Conservation (phyloP, 2,888 invertebrate genomes). For the Cordilura impudica region DNA sequence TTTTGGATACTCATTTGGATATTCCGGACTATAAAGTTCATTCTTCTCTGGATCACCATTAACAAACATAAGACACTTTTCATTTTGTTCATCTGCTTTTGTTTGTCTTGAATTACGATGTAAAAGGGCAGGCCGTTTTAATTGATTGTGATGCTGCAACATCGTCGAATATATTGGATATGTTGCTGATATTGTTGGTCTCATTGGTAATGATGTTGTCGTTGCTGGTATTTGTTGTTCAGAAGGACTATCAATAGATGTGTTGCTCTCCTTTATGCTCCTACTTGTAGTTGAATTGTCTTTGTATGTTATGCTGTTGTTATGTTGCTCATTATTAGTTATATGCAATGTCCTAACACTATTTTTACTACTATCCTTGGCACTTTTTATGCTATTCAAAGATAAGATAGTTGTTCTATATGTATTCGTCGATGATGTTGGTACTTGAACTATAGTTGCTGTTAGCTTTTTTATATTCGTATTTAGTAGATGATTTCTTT, state of each 20-base stretch:
- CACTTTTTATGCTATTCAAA: slow-evolving; percentile 45
- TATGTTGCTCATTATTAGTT: slow-evolving; percentile 36
- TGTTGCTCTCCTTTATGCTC: slow-evolving; percentile 30
- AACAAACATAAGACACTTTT: slow-evolving; percentile 80
- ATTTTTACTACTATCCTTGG: slow-evolving; percentile 30
- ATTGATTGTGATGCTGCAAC: slow-evolving; percentile 32
- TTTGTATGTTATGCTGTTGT: slow-evolving; percentile 40
- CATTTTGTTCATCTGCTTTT: slow-evolving; percentile 68
- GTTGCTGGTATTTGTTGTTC: slow-evolving; percentile 43
- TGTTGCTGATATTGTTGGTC: slow-evolving; percentile 42
- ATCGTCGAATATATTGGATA: slow-evolving; percentile 10
- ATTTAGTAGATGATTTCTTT: slow-evolving; percentile 6
- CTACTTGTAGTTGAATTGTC: slow-evolving; percentile 37
- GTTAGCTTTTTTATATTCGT: slow-evolving; percentile 17
- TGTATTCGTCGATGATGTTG: slow-evolving; percentile 30
- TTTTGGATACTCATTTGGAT: slow-evolving; percentile 83
- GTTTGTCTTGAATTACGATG: slow-evolving; percentile 66
- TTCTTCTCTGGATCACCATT: slow-evolving; percentile 80
- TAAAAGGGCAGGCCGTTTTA: slow-evolving; percentile 39
- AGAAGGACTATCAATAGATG: slow-evolving; percentile 16
- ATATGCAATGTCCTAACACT: slow-evolving; percentile 7
- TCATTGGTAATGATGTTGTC: slow-evolving; percentile 43
- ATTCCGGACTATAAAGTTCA: slow-evolving; percentile 85
- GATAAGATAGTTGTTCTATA: background rate
- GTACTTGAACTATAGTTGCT: slow-evolving; percentile 17